phyloP scores from a whole-genome alignment of 1,140 invertebrate species.

The Glomeris maerens region DNA sequence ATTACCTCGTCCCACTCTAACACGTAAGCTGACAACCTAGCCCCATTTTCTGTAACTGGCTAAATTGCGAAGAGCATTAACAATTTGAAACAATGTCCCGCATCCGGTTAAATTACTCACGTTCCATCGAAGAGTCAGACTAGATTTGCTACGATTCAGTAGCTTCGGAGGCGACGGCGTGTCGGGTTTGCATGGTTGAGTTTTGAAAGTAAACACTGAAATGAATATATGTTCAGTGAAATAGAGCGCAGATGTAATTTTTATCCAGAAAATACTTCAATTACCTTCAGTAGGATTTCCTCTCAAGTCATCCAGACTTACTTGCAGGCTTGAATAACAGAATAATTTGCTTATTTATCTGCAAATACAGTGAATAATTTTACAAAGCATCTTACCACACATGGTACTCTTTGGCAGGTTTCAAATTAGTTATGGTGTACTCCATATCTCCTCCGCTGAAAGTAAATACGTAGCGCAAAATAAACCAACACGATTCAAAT shows the following conservation, averaged over 20 bases:
- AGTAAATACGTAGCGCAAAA: background rate
- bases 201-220: slow-evolving; percentile 27
- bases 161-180: slow-evolving; percentile 32
- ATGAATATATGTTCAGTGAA: slow-evolving; percentile 21
- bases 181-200: slow-evolving; percentile 32
- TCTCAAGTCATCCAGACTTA: slow-evolving; percentile 26
- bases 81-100: slow-evolving; percentile 4
- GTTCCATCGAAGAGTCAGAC: slow-evolving; percentile 33
- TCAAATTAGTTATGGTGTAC: slow-evolving; percentile 50
- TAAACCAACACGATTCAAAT: slow-evolving; percentile 3
- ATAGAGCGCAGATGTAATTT: slow-evolving; percentile 4
- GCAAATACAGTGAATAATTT: background rate
- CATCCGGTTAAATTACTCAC: slow-evolving; percentile 22
- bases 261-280: background rate
- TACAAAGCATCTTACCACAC: slow-evolving; percentile 37
- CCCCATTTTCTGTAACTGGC: slow-evolving; percentile 57
- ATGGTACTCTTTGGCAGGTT: slow-evolving; percentile 64
- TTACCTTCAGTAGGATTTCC: slow-evolving; percentile 32
- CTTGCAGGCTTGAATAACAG: slow-evolving; percentile 14
- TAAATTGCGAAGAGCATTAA: slow-evolving; percentile 34
- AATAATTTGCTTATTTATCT: background rate
- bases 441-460: slow-evolving; percentile 31
- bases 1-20: slow-evolving; percentile 61
- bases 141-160: slow-evolving; percentile 30
- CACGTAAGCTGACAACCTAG: slow-evolving; percentile 56